Base-by-base conservation (phyloP, 2,113 vertebrate genomes). In the Sisor rabdophorus region DNA sequence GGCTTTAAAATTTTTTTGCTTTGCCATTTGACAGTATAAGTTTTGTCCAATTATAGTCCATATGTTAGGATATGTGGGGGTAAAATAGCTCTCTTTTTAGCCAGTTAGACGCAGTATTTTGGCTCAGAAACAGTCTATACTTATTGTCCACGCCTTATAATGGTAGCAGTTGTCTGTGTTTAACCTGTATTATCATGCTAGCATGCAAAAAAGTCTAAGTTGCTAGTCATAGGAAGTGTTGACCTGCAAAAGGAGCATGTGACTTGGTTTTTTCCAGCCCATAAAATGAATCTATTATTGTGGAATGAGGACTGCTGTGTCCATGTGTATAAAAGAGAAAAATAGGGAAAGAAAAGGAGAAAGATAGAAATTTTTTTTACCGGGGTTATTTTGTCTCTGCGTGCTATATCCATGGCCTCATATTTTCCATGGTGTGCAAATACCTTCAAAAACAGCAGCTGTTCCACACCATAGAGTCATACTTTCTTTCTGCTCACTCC, bases 351-450 rank as follows among this genome's bases (percentile, higher is more conserved):
- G 17, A 19, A 10, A 61, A 10, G 28, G 24, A 53, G 32, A 44
- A 30, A 56, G 54, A 40, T 72, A 36, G 22, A 54, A 5, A 11
- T 67, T 82, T 75, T 82, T 76, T 86, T 73, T 85, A 86, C 73
- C 74, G 79, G 60, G 24, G 81, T 85, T 81, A 81, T 85, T 89
- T 87, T 81, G 72, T 82, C 81, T 73, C 54, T 76, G 58, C 20
- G 54, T 80, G 60, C 77, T 78, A 75, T 76, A 76, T 79, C 76
- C 72, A 47, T 65, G 83, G 85, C 83, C 87, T 91, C 90, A 91
- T 87, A 89, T 89, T 89, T 91, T 92, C 88, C 89, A 85, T 87
- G 85, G 83, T 85, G 86, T 87, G 87, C 84, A 85, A 87, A 88
- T 88, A 83, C 73, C 79, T 81, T 81, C 40, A 71, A 84, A 85